Conservation (phyloP, 1,140 invertebrate species). For the Sycophaga agraensis region DNA sequence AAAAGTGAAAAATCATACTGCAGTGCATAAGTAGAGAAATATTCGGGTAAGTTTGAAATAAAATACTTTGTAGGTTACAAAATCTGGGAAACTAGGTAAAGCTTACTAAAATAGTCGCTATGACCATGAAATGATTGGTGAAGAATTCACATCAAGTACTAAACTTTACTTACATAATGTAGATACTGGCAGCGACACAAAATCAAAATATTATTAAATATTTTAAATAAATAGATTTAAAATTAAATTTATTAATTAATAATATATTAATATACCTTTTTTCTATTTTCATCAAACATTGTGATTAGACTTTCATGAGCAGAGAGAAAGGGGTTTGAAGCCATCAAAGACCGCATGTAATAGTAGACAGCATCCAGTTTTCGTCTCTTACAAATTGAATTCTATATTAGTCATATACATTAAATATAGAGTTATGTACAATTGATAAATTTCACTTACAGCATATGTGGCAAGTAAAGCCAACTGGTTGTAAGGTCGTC, state of each 20-base stretch:
- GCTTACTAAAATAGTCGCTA: slow-evolving; percentile 21
- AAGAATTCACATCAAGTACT: slow-evolving; percentile 49
- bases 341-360: slow-evolving; percentile 92
- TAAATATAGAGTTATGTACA: background rate
- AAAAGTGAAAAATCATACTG: slow-evolving; percentile 19
- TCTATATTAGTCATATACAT: background rate
- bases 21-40: slow-evolving; percentile 21
- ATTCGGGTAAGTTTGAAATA: slow-evolving; percentile 4
- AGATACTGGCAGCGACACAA: slow-evolving; percentile 63
- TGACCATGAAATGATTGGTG: slow-evolving; percentile 21
- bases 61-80: slow-evolving; percentile 18
- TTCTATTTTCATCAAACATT: slow-evolving; percentile 91
- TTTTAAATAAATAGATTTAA: slow-evolving; percentile 12
- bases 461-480: slow-evolving; percentile 89
- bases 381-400: slow-evolving; percentile 66
- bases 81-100: slow-evolving; percentile 13
- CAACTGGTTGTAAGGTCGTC: slow-evolving; percentile 90
- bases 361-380: slow-evolving; percentile 97
- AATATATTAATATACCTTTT: slow-evolving; percentile 69
- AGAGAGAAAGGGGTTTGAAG: slow-evolving; percentile 88
- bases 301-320: slow-evolving; percentile 84
- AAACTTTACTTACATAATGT: slow-evolving; percentile 65
- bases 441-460: slow-evolving; percentile 62
- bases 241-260: background rate
- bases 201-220: slow-evolving; percentile 49